A percentile compares a stretch with the other conserved stretches of the same genome.
Conservation (phyloP, 2,113 vertebrate genomes). For the Carettochelys insculpta region DNA sequence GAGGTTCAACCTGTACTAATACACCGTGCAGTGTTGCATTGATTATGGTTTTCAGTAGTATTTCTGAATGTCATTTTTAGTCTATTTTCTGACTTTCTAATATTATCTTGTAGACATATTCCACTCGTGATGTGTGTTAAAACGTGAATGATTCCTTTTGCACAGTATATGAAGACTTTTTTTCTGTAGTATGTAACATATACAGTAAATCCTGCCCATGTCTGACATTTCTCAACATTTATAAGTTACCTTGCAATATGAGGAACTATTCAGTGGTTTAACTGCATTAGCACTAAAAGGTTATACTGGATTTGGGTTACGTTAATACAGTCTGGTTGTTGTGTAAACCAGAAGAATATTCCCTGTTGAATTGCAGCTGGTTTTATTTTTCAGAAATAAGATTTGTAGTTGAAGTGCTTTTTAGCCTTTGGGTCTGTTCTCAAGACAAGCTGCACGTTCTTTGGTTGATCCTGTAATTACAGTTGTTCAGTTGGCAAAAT, state of each 20-base stretch:
- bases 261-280: not conserved
- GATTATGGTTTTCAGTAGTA: not conserved
- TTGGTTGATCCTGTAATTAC: not conserved
- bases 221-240: not conserved
- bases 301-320: not conserved
- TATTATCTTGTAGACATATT: rapidly evolving
- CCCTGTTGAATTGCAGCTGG: not conserved
- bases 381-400: not conserved
- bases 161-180: not conserved
- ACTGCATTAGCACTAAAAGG: not conserved
- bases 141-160: not conserved
- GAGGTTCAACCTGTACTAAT: too few species aligned
- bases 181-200: not conserved
- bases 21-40: rapidly evolving
- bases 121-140: not conserved
- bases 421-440: not conserved
- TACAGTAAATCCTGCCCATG: not conserved
- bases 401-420: not conserved
- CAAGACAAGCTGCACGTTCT: not conserved
- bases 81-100: not conserved
- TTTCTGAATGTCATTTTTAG: not conserved
- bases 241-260: not conserved
- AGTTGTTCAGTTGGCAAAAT: not conserved
- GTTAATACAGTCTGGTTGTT: not conserved
- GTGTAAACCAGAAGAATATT: not conserved